Conservation (phyloP, 2,797 vertebrate genomes). For the Malacoctenus gilli region DNA sequence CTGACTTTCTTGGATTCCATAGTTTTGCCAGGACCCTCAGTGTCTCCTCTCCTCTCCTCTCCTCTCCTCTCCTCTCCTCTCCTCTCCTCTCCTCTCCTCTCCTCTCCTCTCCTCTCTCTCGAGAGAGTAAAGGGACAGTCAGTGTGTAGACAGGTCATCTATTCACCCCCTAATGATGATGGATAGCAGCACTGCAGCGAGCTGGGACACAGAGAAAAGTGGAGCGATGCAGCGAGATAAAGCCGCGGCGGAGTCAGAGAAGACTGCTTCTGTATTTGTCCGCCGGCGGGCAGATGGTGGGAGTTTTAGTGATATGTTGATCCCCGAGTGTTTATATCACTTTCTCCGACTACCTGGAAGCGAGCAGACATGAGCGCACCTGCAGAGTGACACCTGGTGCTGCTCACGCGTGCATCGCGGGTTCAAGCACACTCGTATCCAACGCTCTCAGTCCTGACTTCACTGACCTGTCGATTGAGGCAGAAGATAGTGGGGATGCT, state of each 20-base stretch:
- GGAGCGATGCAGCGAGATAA: slow-evolving; percentile 61
- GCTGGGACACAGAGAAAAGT: slow-evolving; percentile 53
- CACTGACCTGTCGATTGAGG: slow-evolving; percentile 51
- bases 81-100: slow-evolving; percentile 17
- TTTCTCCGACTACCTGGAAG: slow-evolving; percentile 56
- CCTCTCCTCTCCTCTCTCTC: slow-evolving; percentile 14
- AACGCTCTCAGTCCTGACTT: slow-evolving; percentile 40
- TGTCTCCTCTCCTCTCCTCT: background rate
- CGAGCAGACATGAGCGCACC: slow-evolving; percentile 24
- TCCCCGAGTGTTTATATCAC: slow-evolving; percentile 61
- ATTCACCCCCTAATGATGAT: slow-evolving; percentile 75
- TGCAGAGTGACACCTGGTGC: slow-evolving; percentile 45
- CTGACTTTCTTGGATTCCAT: too few relatives aligned
- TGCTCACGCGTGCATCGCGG: slow-evolving; percentile 15
- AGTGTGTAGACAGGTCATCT: slow-evolving; percentile 70
- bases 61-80: slow-evolving; percentile 3
- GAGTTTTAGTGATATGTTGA: slow-evolving; percentile 66
- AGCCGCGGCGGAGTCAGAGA: slow-evolving; percentile 55
- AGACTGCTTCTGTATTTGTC: slow-evolving; percentile 62
- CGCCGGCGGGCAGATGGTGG: slow-evolving; percentile 57
- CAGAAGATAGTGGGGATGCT: slow-evolving; percentile 21
- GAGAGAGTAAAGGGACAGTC: slow-evolving; percentile 51
- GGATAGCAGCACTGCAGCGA: slow-evolving; percentile 60
- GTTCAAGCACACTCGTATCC: slow-evolving; percentile 9
- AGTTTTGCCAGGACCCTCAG: too few relatives aligned